Conservation (phyloP, 2,113 vertebrate genomes). For the Seriola rivoliana region DNA sequence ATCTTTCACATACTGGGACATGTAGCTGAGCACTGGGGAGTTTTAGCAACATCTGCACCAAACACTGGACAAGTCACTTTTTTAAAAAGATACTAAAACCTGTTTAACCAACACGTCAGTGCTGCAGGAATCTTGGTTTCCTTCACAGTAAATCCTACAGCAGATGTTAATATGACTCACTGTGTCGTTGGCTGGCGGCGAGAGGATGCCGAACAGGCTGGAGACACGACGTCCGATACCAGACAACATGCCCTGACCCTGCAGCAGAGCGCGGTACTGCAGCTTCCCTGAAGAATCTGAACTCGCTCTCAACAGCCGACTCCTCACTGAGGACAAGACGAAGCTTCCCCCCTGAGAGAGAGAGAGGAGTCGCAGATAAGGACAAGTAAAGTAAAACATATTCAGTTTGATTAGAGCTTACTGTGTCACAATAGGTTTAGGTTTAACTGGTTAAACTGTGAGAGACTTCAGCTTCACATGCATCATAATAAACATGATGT, state of each 20-base stretch:
- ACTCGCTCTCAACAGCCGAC: constrained; percentile 86
- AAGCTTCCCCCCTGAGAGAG: constrained; percentile 90
- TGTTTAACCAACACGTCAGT: too few relatives aligned
- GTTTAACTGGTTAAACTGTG: too few relatives aligned
- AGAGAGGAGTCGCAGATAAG: neutral
- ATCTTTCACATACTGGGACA: too few relatives aligned
- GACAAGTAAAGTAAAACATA: neutral
- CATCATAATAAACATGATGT: rapidly evolving
- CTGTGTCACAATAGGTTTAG: neutral
- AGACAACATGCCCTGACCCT: constrained; percentile 94
- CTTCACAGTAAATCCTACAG: neutral
- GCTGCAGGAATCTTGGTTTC: too few relatives aligned
- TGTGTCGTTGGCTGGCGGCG: constrained; percentile 85
- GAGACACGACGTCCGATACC: constrained; percentile 95
- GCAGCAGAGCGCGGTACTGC: constrained; percentile 87
- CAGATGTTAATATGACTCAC: constrained; percentile 82
- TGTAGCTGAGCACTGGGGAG: too few relatives aligned
- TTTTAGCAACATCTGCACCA: too few relatives aligned
- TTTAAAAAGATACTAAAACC: too few relatives aligned
- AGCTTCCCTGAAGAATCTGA: constrained; percentile 89
- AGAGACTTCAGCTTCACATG: neutral
- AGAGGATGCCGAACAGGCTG: constrained; percentile 94
- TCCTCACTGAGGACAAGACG: constrained; percentile 88
- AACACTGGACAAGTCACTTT: too few relatives aligned
- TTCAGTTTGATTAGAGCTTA: neutral